Conservation (phyloP, 2,888 invertebrate species). For the Eretmocerus hayati region DNA sequence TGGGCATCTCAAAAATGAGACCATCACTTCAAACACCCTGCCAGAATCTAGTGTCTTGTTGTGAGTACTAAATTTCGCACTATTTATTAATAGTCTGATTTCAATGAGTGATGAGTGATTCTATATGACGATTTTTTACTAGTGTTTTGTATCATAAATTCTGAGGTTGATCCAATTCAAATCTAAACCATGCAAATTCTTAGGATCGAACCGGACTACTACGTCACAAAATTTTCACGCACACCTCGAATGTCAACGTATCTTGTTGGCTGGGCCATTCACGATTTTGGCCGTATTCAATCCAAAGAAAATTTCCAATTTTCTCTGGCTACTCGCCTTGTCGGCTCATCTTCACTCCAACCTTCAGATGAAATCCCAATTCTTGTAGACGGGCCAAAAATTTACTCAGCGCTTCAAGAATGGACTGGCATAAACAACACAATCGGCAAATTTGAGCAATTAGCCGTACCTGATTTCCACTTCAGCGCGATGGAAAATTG, state of each 20-base stretch:
- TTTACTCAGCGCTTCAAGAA: conserved; percentile 25
- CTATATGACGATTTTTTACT: too few relatives aligned
- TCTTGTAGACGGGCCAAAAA: conserved; percentile 21
- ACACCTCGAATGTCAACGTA: conserved; percentile 38
- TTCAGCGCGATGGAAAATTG: conserved; percentile 91
- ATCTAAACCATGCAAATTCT: too few relatives aligned
- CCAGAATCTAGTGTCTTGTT: conserved; percentile 8
- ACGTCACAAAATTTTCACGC: conserved; percentile 16
- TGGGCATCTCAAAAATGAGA: conserved; percentile 33
- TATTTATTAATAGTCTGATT: too few relatives aligned
- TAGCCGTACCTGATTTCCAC: conserved; percentile 78
- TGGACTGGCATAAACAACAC: conserved; percentile 29
- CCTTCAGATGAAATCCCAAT: not conserved
- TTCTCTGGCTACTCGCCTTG: conserved; percentile 6
- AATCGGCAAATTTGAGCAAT: conserved; percentile 63
- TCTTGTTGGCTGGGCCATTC: conserved; percentile 34
- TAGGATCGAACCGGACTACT: too few relatives aligned
- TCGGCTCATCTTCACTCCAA: not conserved
- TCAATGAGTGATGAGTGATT: too few relatives aligned
- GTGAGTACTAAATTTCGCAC: too few relatives aligned
- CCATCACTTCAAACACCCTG: conserved; percentile 22
- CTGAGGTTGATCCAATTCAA: too few relatives aligned
- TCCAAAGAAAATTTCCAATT: conserved; percentile 8
- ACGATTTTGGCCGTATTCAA: conserved; percentile 25
- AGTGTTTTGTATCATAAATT: too few relatives aligned